These are phyloP conservation scores for Hymenochirus boettgeri DNA, from an alignment of 2,113 vertebrate species.

Conservation along the genomic window DNA sequence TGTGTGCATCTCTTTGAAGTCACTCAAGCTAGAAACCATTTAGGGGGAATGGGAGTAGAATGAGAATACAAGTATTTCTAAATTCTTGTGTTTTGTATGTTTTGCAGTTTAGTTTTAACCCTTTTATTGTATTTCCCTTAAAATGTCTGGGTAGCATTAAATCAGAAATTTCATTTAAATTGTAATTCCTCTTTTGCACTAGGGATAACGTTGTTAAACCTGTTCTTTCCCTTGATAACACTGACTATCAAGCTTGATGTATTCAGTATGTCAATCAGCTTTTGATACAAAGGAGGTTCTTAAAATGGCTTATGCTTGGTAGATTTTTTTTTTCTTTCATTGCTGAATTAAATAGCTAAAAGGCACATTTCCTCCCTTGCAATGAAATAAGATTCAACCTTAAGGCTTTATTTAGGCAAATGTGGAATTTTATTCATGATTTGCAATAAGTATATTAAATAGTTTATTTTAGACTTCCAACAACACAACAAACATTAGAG, in stretches of 20 bases:
- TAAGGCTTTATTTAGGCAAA: constrained; percentile 41
- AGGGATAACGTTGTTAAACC: constrained; percentile 49
- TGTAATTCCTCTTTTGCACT: constrained; percentile 41
- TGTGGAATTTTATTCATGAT: constrained; percentile 22
- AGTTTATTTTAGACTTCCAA: constrained; percentile 9
- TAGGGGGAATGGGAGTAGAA: constrained; percentile 4
- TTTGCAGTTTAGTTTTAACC: constrained; percentile 28
- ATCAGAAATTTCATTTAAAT: constrained; percentile 52
- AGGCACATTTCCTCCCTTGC: constrained; percentile 26
- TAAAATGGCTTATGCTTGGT: constrained; percentile 40
- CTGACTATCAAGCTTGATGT: constrained; percentile 50
- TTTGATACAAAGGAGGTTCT: constrained; percentile 46
- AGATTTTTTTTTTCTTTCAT: constrained; percentile 24
- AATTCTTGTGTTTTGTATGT: constrained; percentile 24
- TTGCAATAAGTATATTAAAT: neutral
- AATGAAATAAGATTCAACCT: constrained; percentile 37
- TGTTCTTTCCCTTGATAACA: constrained; percentile 47
- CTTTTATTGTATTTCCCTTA: constrained; percentile 34
- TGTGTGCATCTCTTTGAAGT: constrained; percentile 11
- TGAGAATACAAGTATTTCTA: constrained; percentile 15
- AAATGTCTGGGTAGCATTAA: constrained; percentile 44
- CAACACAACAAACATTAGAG: neutral
- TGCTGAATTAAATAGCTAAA: constrained; percentile 41
- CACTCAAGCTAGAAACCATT: constrained; percentile 14
- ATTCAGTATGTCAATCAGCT: constrained; percentile 51